Evolutionary conservation across 2,888 invertebrate species (phyloP).

Genomic region (Acleris emargana): DNA sequence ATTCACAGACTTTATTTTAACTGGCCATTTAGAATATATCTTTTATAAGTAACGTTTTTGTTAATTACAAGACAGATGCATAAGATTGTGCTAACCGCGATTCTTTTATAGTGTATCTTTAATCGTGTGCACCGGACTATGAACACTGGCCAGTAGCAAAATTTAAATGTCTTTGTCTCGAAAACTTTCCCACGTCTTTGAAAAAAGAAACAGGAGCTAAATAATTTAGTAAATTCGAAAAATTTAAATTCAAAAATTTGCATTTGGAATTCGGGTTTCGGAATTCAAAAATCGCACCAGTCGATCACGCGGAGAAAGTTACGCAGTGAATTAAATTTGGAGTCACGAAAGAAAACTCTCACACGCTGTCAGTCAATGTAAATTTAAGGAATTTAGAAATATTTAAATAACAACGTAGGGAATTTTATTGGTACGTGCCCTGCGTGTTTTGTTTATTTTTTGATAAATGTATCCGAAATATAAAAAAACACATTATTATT

Average conservation of each 20-base stretch:
- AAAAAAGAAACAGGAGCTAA: conserved; percentile 29
- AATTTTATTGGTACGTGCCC: conserved; percentile 5
- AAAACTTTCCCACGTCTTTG: conserved; percentile 26
- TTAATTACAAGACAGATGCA: too few species aligned
- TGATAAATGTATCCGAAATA: not conserved
- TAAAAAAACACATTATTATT: too few species aligned
- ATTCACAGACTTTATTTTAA: too few species aligned
- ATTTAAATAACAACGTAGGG: not conserved
- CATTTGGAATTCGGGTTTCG: conserved; percentile 21
- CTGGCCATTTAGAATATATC: too few species aligned
- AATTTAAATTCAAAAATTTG: conserved; percentile 29
- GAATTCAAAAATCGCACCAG: conserved; percentile 41
- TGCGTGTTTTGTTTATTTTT: not conserved
- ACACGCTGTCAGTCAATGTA: conserved; percentile 54
- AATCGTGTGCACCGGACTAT: too few species aligned
- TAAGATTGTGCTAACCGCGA: too few species aligned
- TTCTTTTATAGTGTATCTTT: too few species aligned
- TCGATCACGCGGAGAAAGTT: conserved; percentile 43
- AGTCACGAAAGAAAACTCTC: conserved; percentile 63
- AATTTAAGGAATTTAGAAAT: conserved; percentile 8
- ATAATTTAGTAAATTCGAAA: conserved; percentile 23
- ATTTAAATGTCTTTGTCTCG: not conserved
- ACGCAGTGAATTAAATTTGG: conserved; percentile 53
- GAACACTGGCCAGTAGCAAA: not conserved
- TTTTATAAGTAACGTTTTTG: too few species aligned